Evolutionary conservation across 2,888 invertebrate species (phyloP).

Genomic region (Diaprepes abbreviatus): DNA sequence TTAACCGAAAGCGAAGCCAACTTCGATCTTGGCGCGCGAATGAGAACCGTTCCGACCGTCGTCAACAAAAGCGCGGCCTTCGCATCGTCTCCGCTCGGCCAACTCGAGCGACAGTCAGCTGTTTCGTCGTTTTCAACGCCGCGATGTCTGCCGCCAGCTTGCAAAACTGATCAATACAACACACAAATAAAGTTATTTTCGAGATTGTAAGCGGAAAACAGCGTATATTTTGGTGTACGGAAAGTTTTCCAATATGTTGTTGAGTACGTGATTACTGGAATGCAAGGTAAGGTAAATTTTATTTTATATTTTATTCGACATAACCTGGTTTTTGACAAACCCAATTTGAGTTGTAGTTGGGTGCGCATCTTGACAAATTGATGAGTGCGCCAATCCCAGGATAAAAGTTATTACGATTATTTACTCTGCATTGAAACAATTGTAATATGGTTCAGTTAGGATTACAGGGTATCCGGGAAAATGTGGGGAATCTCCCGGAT

Average conservation of each 20-base stretch:
- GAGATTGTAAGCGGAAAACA: constrained; percentile 18
- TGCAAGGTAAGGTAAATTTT: constrained; percentile 6
- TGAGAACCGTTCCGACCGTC: background rate
- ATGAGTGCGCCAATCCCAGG: background rate
- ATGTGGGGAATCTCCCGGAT: too few relatives aligned
- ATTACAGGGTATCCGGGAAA: too few relatives aligned
- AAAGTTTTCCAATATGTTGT: constrained; percentile 4
- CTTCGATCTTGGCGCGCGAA: constrained; percentile 8
- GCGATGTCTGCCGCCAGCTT: constrained; percentile 26
- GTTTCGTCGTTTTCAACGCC: constrained; percentile 25
- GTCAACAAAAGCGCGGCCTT: constrained; percentile 14
- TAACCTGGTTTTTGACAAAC: constrained; percentile 3
- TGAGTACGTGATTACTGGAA: constrained; percentile 13
- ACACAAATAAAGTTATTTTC: constrained; percentile 25
- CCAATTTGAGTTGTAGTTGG: too few relatives aligned
- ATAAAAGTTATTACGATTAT: too few relatives aligned
- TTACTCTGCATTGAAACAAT: too few relatives aligned
- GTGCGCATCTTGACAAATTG: background rate
- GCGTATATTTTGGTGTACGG: constrained; percentile 6
- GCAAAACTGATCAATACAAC: constrained; percentile 33
- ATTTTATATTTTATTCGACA: background rate
- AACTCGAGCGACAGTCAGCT: constrained; percentile 28
- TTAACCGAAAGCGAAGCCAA: background rate
- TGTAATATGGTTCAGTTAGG: too few relatives aligned
- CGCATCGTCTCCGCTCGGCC: constrained; percentile 10